Evolutionary conservation across 2,113 vertebrate genomes (phyloP), one percentile per base, ranked within the genome.

Genomic region (Nothobranchius kuhntae): DNA sequence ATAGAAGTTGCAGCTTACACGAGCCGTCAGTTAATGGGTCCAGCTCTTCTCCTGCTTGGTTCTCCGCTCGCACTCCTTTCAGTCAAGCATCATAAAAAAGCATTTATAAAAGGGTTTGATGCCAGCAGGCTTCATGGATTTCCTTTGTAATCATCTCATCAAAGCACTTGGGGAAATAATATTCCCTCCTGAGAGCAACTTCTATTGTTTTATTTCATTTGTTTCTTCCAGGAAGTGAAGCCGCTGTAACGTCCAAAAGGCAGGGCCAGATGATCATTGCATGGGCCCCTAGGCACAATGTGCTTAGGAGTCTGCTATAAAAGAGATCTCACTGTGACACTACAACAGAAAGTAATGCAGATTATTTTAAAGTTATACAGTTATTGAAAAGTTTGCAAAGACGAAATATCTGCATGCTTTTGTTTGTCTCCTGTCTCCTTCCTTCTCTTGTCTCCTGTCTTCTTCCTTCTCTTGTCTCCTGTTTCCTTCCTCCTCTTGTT

Each of bases 91-190:
- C 60, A 69, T 81, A 71, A 81, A 82, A 81, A 30, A 30, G 4
- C 0, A 30, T 30, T 30, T 30, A 30, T 3, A 82, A 72, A 61
- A 40, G 9, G 38, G 40, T 26, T 35, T 75, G 75, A 83, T 83
- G 61, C 71, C 73, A 86, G 65, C 68, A 24, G 53, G 35, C 68
- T 4, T 62, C 70, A 59, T 65, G 46, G 70, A 73, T 69, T 83
- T 70, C 48, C 40, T 65, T 70, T 65, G 54, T 61, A 61, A 77
- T 83, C 67, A 83, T 76, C 73, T 75, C 77, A 68, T 73, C 71
- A 80, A 76, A 85, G 71, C 72, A 46, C 60, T 77, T 71, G 69
- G 62, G 56, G 56, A 53, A 83, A 66, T 82, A 73, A 80, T 74
- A 54, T 66, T 63, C 53, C 61, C 51, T 64, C 17, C 58, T 14